Conservation (phyloP, 2,888 invertebrate genomes). For the Salpingus planirostris region DNA sequence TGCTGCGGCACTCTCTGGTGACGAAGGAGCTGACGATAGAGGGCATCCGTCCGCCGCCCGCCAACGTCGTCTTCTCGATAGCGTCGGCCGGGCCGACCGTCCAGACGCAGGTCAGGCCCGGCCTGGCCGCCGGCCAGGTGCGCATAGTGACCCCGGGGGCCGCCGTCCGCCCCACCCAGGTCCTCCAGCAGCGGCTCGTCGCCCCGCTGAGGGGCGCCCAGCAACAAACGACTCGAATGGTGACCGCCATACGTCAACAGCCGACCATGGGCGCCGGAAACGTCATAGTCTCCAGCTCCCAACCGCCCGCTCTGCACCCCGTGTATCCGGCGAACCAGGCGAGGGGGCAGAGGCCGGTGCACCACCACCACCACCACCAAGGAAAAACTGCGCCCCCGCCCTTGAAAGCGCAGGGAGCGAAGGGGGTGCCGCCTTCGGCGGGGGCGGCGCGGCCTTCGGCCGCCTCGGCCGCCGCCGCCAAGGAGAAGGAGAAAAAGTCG, state of each 20-base stretch:
- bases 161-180: slow-evolving; percentile 45
- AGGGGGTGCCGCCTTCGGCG: slow-evolving; percentile 49
- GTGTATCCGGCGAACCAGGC: slow-evolving; percentile 31
- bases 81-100: slow-evolving; percentile 41
- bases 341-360: too few species aligned
- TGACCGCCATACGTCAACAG: slow-evolving; percentile 36
- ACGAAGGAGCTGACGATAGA: slow-evolving; percentile 88
- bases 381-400: not conserved
- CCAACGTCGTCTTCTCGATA: slow-evolving; percentile 56
- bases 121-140: slow-evolving; percentile 48
- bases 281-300: slow-evolving; percentile 39
- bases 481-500: slow-evolving; percentile 66
- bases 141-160: slow-evolving; percentile 51
- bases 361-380: not conserved
- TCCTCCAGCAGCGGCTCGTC: slow-evolving; percentile 50
- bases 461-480: slow-evolving; percentile 48
- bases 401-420: slow-evolving; percentile 40
- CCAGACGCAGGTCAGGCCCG: slow-evolving; percentile 30
- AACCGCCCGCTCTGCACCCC: slow-evolving; percentile 42
- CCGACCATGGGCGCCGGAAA: slow-evolving; percentile 31
- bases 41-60: slow-evolving; percentile 85
- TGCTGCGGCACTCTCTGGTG: slow-evolving; percentile 81
- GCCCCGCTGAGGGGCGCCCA: slow-evolving; percentile 37
- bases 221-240: slow-evolving; percentile 36
- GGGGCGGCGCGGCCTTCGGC: slow-evolving; percentile 47